Conservation (phyloP, 1,140 invertebrate genomes). For the Polypedilum pembai region DNA sequence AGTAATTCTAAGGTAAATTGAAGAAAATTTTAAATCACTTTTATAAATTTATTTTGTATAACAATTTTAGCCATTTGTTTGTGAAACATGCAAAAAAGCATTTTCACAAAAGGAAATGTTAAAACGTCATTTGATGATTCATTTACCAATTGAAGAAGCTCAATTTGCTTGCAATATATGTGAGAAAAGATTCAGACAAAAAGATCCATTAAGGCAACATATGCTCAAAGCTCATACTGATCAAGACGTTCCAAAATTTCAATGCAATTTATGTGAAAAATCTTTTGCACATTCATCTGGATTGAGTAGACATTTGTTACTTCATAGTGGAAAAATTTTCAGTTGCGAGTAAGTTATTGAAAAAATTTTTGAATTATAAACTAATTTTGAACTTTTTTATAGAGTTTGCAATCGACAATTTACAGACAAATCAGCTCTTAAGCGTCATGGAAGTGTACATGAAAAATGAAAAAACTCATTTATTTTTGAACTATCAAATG, state of each 20-base stretch:
- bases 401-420: not conserved
- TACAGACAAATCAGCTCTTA: not conserved
- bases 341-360: not conserved
- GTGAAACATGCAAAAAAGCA: not conserved
- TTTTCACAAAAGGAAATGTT: slow-evolving; percentile 21
- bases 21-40: not conserved
- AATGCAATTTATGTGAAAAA: not conserved
- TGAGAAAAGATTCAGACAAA: not conserved
- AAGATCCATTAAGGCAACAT: slow-evolving; percentile 1
- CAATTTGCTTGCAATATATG: not conserved
- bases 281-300: not conserved
- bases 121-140: not conserved
- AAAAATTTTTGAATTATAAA: not conserved
- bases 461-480: not conserved
- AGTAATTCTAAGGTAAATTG: slow-evolving; percentile 11
- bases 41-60: not conserved
- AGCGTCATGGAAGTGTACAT: not conserved
- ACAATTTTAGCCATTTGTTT: not conserved
- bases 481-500: no score
- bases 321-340: not conserved
- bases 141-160: not conserved
- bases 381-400: not conserved
- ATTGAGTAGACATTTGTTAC: not conserved
- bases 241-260: not conserved
- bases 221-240: not conserved